Conservation (phyloP, 2,797 vertebrate genomes). For the Ctenosaura bakeri region DNA sequence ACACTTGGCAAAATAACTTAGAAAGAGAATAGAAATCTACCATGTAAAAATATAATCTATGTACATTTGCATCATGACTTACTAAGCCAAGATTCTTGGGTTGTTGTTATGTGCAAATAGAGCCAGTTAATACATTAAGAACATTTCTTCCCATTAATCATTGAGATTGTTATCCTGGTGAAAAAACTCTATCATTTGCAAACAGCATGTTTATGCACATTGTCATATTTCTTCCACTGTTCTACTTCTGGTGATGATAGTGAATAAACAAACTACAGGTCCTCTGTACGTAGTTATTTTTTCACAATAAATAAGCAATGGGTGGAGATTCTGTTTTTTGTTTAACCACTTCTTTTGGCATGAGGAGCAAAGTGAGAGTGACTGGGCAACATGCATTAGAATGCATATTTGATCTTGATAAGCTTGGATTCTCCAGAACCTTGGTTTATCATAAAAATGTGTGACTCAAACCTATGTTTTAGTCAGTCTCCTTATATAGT, state of each 20-base stretch:
- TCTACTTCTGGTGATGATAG: neutral
- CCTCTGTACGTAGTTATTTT: neutral
- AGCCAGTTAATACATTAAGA: neutral
- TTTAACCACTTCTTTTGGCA: neutral
- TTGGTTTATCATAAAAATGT: neutral
- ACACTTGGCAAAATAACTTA: conserved; percentile 7
- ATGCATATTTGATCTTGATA: neutral
- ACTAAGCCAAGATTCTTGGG: neutral
- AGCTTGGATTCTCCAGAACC: neutral
- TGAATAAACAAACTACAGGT: neutral
- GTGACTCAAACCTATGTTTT: neutral
- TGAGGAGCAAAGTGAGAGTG: neutral
- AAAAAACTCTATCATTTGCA: neutral
- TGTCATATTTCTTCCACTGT: neutral
- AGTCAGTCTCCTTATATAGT: neutral
- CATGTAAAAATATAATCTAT: conserved; percentile 34
- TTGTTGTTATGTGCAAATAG: neutral
- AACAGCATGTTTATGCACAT: neutral
- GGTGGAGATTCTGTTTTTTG: neutral
- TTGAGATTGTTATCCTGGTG: neutral
- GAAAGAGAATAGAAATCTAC: conserved; percentile 47
- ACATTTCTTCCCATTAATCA: neutral
- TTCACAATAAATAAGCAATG: neutral
- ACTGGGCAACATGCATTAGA: neutral
- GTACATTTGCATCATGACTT: neutral